Conservation (phyloP, 2,888 invertebrate species). For the Bombylius major region DNA sequence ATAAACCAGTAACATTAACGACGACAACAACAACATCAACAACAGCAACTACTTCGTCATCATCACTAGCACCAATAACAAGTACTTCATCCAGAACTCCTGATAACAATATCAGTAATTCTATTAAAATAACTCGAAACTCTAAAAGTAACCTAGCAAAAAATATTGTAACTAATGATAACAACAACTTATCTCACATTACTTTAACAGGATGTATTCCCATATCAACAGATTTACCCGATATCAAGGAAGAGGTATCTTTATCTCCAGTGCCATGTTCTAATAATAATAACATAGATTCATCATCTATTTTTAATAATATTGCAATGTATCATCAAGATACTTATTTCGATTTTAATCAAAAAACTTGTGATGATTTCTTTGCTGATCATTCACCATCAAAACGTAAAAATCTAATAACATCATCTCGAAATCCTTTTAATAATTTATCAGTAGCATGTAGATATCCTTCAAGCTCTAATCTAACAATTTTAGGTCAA, state of each 20-base stretch:
- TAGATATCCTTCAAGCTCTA: conserved; percentile 15
- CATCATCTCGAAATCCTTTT: conserved; percentile 6
- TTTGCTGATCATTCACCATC: background rate
- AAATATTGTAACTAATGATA: conserved; percentile 1
- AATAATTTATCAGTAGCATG: conserved; percentile 10
- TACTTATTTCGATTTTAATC: background rate
- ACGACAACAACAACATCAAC: too few species aligned
- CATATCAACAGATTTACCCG: conserved; percentile 11
- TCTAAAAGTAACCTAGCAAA: background rate
- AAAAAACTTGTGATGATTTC: background rate
- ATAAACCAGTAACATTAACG: too few species aligned
- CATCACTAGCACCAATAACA: background rate
- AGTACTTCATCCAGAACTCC: background rate
- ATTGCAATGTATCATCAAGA: background rate
- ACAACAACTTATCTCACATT: conserved; percentile 3
- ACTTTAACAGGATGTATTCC: background rate
- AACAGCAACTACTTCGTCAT: background rate
- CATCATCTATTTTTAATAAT: background rate
- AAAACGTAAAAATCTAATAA: background rate
- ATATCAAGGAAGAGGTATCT: conserved; percentile 14
- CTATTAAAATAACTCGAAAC: background rate
- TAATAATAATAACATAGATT: background rate
- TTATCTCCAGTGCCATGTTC: background rate
- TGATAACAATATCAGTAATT: background rate
- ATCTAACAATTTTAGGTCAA: conserved; percentile 12